These are phyloP conservation scores for Ostrea edulis DNA, from an alignment of 1,140 invertebrate genomes.

Conservation along the genomic window DNA sequence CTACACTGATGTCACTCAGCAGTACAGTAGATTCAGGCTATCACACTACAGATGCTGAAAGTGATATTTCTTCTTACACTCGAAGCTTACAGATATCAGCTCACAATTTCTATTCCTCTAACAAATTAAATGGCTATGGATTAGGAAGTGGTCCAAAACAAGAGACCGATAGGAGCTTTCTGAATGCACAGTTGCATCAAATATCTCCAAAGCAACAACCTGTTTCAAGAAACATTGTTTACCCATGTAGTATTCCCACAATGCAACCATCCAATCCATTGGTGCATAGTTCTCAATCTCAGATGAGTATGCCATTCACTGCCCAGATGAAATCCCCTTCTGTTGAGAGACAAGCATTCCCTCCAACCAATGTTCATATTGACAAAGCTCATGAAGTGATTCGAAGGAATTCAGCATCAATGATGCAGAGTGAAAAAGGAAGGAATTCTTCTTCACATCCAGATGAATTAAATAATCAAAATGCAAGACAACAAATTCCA, in stretches of 20 bases:
- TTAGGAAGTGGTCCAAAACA: conserved; percentile 4
- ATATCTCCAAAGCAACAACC: neutral
- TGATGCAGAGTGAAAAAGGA: neutral
- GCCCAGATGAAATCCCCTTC: neutral
- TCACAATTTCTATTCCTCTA: conserved; percentile 52
- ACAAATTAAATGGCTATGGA: conserved; percentile 32
- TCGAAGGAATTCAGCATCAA: conserved; percentile 30
- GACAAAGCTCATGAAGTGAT: conserved; percentile 13
- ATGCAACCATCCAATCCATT: neutral
- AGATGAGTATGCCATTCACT: conserved; percentile 24
- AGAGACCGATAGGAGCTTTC: neutral
- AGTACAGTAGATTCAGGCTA: conserved; percentile 58
- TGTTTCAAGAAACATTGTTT: neutral
- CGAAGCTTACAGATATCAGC: conserved; percentile 55
- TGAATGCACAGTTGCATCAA: neutral
- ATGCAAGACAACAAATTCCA: neutral
- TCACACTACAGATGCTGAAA: conserved; percentile 54
- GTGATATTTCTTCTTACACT: conserved; percentile 55
- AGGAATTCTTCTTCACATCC: neutral
- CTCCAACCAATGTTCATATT: conserved; percentile 9
- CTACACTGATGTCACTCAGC: conserved; percentile 55
- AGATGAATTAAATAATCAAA: neutral
- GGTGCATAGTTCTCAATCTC: neutral
- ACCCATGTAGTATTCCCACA: neutral
- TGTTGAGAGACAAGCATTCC: neutral